Evolutionary conservation across 2,888 invertebrate genomes (phyloP), one percentile per base, ranked within the genome.

Genomic region (Erebia ligea): DNA sequence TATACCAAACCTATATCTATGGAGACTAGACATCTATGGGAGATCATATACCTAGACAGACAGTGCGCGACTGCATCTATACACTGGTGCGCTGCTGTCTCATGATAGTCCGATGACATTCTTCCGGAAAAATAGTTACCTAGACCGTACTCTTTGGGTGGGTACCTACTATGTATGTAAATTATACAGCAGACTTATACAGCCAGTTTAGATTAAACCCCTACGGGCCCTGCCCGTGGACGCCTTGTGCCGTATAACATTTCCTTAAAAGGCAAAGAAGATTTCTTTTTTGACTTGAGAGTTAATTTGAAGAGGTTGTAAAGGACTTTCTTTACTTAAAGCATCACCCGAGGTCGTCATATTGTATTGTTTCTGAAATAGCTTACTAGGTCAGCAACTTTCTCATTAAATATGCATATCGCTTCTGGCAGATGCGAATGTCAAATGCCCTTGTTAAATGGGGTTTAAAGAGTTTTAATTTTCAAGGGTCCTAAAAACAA

Each of bases 381-480:
- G 64, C 64, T 17, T 40, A 25, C 11, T 56, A 56, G 65, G 56
- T 65, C 65, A 65, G 56, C 65, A 65, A 19, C 19, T 40, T 42
- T 8, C 15, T 11, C 42, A 19, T 65, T 15, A 65, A 65, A 65
- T 65, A 65, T 65, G 65, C 21, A 65, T 25, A 65, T 54, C 54
- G 34, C 56, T 65, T 65, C 56, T 40, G 42, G 56, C 65, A 42
- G 40, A 42, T 65, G 65, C 40, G 56, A 65, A 56, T 56, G 56
- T 42, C 40, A 17, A 64, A 10, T 54, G 54, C 19, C 54, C 65
- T 64, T 56, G 65, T 54, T 65, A 65, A 65, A 21, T 42, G 34
- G 40, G 21, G 56, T 21, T 10, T 54, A 11, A 9, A 25, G 19
- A 65, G 65, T 40, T 34, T 34, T 34, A 34, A 34, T 34, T 34